Evolutionary conservation across 1,140 invertebrate genomes (phyloP), one percentile per base, ranked within the genome.

Genomic region (Aethina tumida): DNA sequence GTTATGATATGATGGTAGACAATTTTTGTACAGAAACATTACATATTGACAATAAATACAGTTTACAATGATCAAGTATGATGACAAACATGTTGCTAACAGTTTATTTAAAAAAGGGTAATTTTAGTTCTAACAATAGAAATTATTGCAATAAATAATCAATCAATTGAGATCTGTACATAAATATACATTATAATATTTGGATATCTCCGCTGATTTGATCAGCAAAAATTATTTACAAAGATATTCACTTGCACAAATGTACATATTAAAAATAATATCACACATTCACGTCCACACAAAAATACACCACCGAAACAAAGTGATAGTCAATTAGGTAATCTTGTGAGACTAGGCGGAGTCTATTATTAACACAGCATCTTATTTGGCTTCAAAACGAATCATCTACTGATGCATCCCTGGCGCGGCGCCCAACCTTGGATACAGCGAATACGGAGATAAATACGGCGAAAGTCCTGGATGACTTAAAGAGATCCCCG

Each of bases 401-500:
- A 37, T 37, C 24, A 14, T 36, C 43, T 58, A 77, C 42, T 73
- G 75, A 58, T 77, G 75, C 63, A 73, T 68, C 3, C 68, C 65
- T n/a, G 70, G 68, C n/a, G 79, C 71, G 2, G 81, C 75, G 2
- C 81, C 80, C 34, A 85, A 65, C 51, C 87, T 70, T 16, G 86
- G 84, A 53, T 91, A 92, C 13, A 91, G 63, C 12, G 84, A 79
- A 59, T 89, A 90, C 1, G 86, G 85, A 2, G 84, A 83, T 55
- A 88, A 84, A 58, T 90, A 90, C 13, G 79, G 77, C 1, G 74
- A 76, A 47, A 79, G 66, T 25, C 70, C 79, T 13, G 76, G 74
- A 59, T 79, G 75, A 5, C 71, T 67, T 34, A 78, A 60, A 13
- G 79, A 75, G 45, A 78, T 73, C 14, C 72, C 70, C 51, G 74